These are phyloP conservation scores for Adoxophyes honmai DNA, from an alignment of 1,140 invertebrate genomes.

Conservation along the genomic window DNA sequence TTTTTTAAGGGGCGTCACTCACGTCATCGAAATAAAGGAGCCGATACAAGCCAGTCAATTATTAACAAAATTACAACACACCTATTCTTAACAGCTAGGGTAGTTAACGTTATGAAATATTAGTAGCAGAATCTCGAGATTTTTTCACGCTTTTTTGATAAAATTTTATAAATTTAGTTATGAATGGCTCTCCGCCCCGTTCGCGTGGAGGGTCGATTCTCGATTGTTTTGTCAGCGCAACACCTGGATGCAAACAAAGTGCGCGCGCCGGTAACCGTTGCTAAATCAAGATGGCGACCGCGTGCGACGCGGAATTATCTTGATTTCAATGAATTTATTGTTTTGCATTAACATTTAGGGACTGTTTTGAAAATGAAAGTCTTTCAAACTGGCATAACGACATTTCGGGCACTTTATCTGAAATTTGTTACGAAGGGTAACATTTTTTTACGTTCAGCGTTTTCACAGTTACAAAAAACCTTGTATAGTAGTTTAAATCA, in stretches of 20 bases:
- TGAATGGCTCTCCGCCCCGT: constrained; percentile 62
- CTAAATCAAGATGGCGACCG: constrained; percentile 49
- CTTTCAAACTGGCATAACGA: no score
- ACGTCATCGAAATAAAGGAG: constrained; percentile 31
- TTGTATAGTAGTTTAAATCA: no score
- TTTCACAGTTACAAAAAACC: no score
- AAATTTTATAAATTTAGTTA: constrained; percentile 59
- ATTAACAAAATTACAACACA: constrained; percentile 64
- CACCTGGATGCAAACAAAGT: constrained; percentile 71
- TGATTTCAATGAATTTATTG: no score
- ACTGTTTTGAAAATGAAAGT: no score
- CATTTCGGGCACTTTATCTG: no score
- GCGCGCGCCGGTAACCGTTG: constrained; percentile 49
- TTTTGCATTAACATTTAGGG: constrained; percentile 6
- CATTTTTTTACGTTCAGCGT: no score
- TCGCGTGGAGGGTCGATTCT: constrained; percentile 58
- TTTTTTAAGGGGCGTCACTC: constrained; percentile 19
- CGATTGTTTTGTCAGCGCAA: constrained; percentile 73
- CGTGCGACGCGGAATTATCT: background rate
- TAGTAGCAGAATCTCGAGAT: constrained; percentile 41
- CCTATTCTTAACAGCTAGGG: constrained; percentile 66
- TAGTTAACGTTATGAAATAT: constrained; percentile 76
- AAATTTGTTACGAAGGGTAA: no score
- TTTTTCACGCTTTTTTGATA: constrained; percentile 59
- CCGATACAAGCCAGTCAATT: constrained; percentile 44